Conservation (phyloP, 2,113 vertebrate species). For the Martes martes region DNA sequence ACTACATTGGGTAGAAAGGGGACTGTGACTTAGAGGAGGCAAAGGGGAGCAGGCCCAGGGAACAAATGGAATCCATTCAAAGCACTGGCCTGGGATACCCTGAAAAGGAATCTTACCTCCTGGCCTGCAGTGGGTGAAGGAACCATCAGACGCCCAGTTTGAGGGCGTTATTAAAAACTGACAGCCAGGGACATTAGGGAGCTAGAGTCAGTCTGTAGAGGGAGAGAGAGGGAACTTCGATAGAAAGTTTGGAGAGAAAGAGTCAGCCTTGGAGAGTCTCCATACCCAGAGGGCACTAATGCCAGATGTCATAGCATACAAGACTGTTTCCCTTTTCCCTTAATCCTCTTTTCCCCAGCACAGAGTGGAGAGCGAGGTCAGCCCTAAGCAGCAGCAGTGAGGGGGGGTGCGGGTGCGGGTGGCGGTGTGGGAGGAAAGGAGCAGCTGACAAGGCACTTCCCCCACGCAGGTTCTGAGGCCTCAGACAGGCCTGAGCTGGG, state of each 20-base stretch:
- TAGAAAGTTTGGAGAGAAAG: background rate
- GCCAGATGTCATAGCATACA: background rate
- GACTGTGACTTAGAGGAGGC: background rate
- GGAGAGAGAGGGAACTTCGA: background rate
- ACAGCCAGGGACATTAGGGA: background rate
- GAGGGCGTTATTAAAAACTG: background rate
- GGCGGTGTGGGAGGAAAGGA: background rate
- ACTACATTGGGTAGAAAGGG: background rate
- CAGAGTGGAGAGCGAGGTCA: background rate
- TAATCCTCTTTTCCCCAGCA: background rate
- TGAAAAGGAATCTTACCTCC: background rate
- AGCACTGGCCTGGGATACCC: background rate
- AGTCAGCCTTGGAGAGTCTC: background rate
- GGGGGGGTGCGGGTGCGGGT: background rate
- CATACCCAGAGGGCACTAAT: background rate
- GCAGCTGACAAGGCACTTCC: background rate
- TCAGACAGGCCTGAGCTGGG: background rate
- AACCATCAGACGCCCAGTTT: background rate
- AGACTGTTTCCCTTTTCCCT: background rate
- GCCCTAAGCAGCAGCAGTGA: background rate
- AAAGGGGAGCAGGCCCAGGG: background rate
- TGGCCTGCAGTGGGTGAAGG: background rate
- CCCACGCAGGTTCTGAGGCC: background rate
- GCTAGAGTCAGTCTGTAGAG: background rate
- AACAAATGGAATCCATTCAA: background rate